phyloP scores from a whole-genome alignment of 2,888 invertebrate genomes.

The Scaptomyza tumidula region DNA sequence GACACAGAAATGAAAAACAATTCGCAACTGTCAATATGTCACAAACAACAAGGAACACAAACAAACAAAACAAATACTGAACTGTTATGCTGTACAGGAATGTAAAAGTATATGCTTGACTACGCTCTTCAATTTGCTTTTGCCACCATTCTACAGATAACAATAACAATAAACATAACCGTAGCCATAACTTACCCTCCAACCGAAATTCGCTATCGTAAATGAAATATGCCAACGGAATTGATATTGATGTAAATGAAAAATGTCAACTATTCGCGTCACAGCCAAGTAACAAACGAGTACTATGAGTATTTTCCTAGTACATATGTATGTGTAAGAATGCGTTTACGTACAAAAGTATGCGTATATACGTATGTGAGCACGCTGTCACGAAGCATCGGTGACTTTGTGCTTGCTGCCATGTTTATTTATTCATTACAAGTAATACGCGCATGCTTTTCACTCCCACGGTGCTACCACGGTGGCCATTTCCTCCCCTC shows the following conservation, averaged over 20 bases:
- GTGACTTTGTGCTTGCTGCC: slow-evolving; percentile 31
- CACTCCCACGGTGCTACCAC: not conserved
- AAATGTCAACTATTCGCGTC: slow-evolving; percentile 75
- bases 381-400: not conserved
- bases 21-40: slow-evolving; percentile 67
- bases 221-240: slow-evolving; percentile 62
- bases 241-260: slow-evolving; percentile 77
- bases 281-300: slow-evolving; percentile 18
- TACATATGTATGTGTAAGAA: not conserved
- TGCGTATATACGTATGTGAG: not conserved
- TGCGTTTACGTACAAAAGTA: not conserved
- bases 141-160: slow-evolving; percentile 27
- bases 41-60: slow-evolving; percentile 5
- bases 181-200: slow-evolving; percentile 23
- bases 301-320: slow-evolving; percentile 5
- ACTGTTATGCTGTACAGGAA: slow-evolving; percentile 3
- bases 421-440: slow-evolving; percentile 75
- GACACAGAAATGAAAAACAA: slow-evolving; percentile 38
- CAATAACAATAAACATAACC: slow-evolving; percentile 53
- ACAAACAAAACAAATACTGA: slow-evolving; percentile 1
- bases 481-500: not conserved
- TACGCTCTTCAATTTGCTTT: slow-evolving; percentile 56
- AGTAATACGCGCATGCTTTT: slow-evolving; percentile 61
- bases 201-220: slow-evolving; percentile 10
- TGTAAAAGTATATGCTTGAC: slow-evolving; percentile 6